A percentile compares a stretch with the other conserved stretches of the same genome.
Evolutionary conservation across 2,113 vertebrate species (phyloP).

Genomic region (Carollia perspicillata): DNA sequence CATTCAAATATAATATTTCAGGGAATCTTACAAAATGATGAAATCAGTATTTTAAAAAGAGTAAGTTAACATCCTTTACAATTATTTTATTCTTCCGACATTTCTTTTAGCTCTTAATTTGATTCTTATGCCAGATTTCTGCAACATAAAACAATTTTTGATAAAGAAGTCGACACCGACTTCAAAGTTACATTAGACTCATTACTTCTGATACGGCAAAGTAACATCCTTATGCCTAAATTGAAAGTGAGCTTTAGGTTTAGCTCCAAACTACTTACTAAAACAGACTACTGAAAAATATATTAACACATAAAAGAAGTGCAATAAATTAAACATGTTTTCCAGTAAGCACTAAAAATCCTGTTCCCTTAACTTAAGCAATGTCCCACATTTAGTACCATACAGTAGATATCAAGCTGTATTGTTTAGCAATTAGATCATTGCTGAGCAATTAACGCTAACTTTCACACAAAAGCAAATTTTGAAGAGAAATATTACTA

Average conservation of each 20-base stretch:
- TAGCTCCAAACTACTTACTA: not conserved
- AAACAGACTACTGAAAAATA: not conserved
- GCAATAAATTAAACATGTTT: not conserved
- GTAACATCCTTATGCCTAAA: not conserved
- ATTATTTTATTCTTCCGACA: slow-evolving; percentile 5
- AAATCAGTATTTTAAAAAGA: slow-evolving; percentile 31
- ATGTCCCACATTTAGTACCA: not conserved
- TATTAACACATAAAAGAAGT: not conserved
- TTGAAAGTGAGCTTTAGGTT: slow-evolving; percentile 17
- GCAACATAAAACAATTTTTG: not conserved
- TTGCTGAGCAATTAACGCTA: not conserved
- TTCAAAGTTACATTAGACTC: not conserved
- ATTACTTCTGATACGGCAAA: not conserved
- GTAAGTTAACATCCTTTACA: slow-evolving; percentile 35
- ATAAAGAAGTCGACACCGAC: not conserved
- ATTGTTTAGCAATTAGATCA: not conserved
- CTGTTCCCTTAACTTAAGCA: not conserved
- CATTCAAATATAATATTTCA: slow-evolving; percentile 13
- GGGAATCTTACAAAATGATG: slow-evolving; percentile 31
- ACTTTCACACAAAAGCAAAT: slow-evolving; percentile 11
- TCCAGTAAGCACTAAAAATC: not conserved
- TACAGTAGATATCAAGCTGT: not conserved
- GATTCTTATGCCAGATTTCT: not conserved
- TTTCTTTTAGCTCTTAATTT: slow-evolving; percentile 44
- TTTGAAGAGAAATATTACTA: not conserved